Base-by-base conservation (phyloP, 2,113 vertebrate genomes). In the Poecile atricapillus region DNA sequence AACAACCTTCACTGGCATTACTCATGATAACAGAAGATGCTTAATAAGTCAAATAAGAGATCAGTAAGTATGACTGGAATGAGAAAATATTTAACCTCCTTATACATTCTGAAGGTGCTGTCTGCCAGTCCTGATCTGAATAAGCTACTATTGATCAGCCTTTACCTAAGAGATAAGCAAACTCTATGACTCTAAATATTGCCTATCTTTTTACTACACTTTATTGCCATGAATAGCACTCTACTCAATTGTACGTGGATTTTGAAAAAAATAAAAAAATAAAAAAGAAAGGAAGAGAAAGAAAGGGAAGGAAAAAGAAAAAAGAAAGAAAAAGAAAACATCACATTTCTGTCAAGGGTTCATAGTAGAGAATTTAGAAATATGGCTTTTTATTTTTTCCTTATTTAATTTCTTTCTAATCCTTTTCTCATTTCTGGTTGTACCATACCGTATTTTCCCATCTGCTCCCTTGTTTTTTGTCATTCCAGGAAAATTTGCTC, bases 301-400 rank as follows among this genome's bases (percentile, higher is more conserved):
- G 18, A 15, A 27, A 4, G 6, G 8, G 11, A 37, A 12, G 15
- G 3, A 5, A 14, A 25, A 47, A 11, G 6, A 13, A 37, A n/a
- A 18, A 3, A 3, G 4, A 19, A 10, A 25, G 2, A 6, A 9
- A 17, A 7, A 33, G 10, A 15, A 11, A 16, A 37, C 16, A 9
- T 19, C 6, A 56, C 35, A 39, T 50, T 43, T 82, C 7, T 50
- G 9, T 13, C 21, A 68, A 83, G 12, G 3, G 2, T 31, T 83
- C 20, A 49, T 6, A 43, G 13, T 10, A 44, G 3, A 67, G 5
- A 53, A 62, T 25, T 67, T 53, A 31, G 31, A 83, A 59, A 43
- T 68, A 19, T 7, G 12, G 5, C 6, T 24, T n/a, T n/a, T 65
- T 44, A 17, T 62, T 33, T 44, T 13, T 62, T 39, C 11, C 39